phyloP scores from a whole-genome alignment of 2,888 invertebrate genomes.

The Stenodema calcarata region DNA sequence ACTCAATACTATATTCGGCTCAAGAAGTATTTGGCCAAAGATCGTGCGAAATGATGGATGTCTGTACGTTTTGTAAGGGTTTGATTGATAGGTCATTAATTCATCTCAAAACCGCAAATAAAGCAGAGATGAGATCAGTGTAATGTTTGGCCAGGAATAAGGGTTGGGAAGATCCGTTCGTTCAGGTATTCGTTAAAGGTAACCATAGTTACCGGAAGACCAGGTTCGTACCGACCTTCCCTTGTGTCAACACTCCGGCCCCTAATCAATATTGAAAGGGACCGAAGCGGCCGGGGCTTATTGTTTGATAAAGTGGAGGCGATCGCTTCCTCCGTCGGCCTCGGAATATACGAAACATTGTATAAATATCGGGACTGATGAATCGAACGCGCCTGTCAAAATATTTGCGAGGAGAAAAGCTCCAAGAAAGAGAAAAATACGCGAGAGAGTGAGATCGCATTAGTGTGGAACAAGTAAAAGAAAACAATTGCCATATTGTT shows the following conservation, averaged over 20 bases:
- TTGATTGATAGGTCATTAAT: neutral
- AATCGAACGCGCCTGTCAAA: too few species aligned
- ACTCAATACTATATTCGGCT: too few species aligned
- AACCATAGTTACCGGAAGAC: slow-evolving; percentile 42
- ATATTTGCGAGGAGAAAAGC: too few species aligned
- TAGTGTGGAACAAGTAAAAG: too few species aligned
- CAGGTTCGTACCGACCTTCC: slow-evolving; percentile 1
- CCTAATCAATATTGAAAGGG: slow-evolving; percentile 36
- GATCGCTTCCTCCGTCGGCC: neutral
- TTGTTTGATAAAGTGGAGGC: slow-evolving; percentile 26
- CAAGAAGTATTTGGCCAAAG: too few species aligned
- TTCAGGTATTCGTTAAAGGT: slow-evolving; percentile 10
- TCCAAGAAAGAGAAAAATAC: too few species aligned
- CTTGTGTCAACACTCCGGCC: slow-evolving; percentile 44
- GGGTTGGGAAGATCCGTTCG: neutral
- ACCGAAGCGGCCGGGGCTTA: neutral
- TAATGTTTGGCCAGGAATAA: neutral
- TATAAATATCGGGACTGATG: neutral
- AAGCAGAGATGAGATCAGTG: neutral
- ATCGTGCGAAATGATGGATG: neutral
- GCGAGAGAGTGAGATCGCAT: too few species aligned
- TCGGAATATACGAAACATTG: neutral
- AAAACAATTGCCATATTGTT: too few species aligned
- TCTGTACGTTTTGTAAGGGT: neutral
- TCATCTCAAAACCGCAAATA: neutral